Evolutionary conservation across 2,797 vertebrate genomes (phyloP), one percentile per base, ranked within the genome.

Genomic region (Harpagifer antarcticus): DNA sequence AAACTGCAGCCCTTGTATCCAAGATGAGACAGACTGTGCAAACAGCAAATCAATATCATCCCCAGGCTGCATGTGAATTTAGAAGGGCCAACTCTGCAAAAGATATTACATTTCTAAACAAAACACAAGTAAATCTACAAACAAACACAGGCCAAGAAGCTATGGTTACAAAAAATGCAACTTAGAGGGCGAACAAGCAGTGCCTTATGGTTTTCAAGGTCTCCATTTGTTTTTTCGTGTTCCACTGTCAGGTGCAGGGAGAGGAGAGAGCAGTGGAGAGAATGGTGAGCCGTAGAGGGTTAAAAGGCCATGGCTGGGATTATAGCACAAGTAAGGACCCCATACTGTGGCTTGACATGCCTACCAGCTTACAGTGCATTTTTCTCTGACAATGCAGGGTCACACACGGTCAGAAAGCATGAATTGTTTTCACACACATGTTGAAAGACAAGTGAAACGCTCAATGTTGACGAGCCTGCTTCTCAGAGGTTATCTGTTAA

Each of bases 151-250:
- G 67, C 62, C 68, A 72, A 10, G 66, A 71, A 68, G 74, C 64
- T 67, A 23, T 47, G 54, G 49, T 44, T 61, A 67, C 64, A 69
- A 69, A 69, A 45, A 72, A 72, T 78, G 74, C 44, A 89, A 84
- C 78, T 89, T 91, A 78, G 93, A 94, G 93, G 93, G 78, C 91
- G 90, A 88, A 93, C 92, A 94, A 86, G 91, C 67, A 50, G 74
- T 72, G 87, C 93, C 93, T 89, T 94, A 93, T 93, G 93, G 93
- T 93, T 93, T 93, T 93, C 92, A 94, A 94, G 91, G 93, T 94
- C 91, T 91, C 92, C 91, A 93, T 94, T 94, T 94, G 93, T 91
- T 94, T 94, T 93, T 90, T 86, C 85, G 12, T 94, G 93, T 94
- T 92, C 84, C 70, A 79, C 90, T 91, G 93, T 93, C 93, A 94